These are phyloP conservation scores for Rallus crepitans DNA, from an alignment of 2,797 vertebrate species.

Conservation along the genomic window DNA sequence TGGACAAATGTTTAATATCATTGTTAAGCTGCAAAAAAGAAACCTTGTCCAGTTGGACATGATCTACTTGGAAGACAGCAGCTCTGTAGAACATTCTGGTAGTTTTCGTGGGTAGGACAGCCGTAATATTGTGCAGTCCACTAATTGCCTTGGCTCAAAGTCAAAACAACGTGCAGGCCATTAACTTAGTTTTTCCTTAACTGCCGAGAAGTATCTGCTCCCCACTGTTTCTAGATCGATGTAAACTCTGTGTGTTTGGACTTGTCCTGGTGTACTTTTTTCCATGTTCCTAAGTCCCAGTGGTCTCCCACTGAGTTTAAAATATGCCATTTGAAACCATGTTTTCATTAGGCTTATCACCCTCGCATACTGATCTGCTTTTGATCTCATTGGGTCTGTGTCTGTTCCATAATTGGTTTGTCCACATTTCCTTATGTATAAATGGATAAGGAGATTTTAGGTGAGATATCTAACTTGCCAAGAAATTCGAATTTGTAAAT, in stretches of 20 bases:
- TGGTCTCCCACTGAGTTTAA: constrained; percentile 30
- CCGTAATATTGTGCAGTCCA: not conserved
- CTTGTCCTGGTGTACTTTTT: not conserved
- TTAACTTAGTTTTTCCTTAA: constrained; percentile 8
- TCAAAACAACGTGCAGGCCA: not conserved
- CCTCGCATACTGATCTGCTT: constrained; percentile 20
- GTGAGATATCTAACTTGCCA: constrained; percentile 52
- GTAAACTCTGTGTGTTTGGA: not conserved
- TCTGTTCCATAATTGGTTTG: constrained; percentile 56
- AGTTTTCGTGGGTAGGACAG: constrained; percentile 6
- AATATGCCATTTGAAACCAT: constrained; percentile 43
- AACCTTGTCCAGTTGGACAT: constrained; percentile 21
- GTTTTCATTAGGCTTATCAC: constrained; percentile 62
- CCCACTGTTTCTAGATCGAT: not conserved
- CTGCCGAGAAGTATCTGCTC: not conserved
- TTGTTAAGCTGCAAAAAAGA: constrained; percentile 62
- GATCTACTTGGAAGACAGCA: not conserved
- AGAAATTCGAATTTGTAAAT: constrained; percentile 61
- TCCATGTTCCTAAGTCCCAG: not conserved
- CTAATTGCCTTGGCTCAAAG: constrained; percentile 16
- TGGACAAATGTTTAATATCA: constrained; percentile 54
- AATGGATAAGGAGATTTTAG: constrained; percentile 66
- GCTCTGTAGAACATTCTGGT: constrained; percentile 15
- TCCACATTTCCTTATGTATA: constrained; percentile 64
- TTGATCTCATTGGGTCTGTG: constrained; percentile 7